Evolutionary conservation across 2,888 invertebrate species (phyloP), one percentile per base, ranked within the genome.

Genomic region (Meliscaeva auricollis): DNA sequence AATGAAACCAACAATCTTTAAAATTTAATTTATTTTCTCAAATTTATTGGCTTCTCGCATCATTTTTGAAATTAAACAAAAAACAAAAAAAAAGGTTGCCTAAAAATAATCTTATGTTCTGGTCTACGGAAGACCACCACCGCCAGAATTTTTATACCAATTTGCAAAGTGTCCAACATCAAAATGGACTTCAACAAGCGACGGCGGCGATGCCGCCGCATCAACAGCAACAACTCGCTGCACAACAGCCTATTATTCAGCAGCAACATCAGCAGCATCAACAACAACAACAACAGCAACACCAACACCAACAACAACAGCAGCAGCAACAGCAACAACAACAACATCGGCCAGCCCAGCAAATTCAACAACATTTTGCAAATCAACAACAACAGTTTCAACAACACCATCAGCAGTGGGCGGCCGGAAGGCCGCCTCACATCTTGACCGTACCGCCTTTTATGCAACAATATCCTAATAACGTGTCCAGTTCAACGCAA

Each of bases 361-460:
- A 68, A 68, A 85, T 85, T 50, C 64, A 60, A 41, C 76, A 60
- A 41, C 84, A 85, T 30, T 85, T 32, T 46, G 64, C 46, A 6
- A 64, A 64, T n/a, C 64, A 46, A 3, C 74, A 46, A 4, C 74
- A 84, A 30, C 7, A 88, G 13, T 75, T 88, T 3, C 88, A 88
- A 52, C 88, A 88, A 32, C 89, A 88, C 13, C 89, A 88, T 17
- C 88, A 87, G 26, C 87, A 84, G 1, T 78, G 73, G 74, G 52
- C 87, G 4, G 66, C 56, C 58, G 75, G 76, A 64, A 50, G 72
- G 35, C 58, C 77, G 13, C 26, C 46, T 46, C 64, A 46, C 13
- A 60, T 78, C 75, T 72, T 87, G 73, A 78, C 87, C 78, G 26
- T 80, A 11, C 22, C 81, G 20, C 81, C 88, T 79, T 80, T 75